These are phyloP conservation scores for Halictus quadricinctus DNA, from an alignment of 2,888 invertebrate species.

Conservation along the genomic window DNA sequence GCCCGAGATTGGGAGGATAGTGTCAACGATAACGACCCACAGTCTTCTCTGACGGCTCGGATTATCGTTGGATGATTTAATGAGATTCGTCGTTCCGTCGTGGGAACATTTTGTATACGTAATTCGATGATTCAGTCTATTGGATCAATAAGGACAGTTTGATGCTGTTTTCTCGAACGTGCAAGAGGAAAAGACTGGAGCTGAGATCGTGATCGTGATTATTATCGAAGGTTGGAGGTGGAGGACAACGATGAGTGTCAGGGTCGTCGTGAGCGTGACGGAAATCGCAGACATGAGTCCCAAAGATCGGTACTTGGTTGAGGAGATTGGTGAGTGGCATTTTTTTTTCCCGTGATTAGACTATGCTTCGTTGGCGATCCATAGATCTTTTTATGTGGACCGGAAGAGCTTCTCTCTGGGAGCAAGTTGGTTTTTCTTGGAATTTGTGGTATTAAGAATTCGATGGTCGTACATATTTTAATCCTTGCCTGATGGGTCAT, in stretches of 20 bases:
- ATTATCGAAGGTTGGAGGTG: background rate
- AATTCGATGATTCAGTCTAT: slow-evolving; percentile 11
- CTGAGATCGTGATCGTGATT: background rate
- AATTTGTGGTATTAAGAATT: background rate
- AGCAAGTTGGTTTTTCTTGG: background rate
- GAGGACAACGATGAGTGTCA: slow-evolving; percentile 71
- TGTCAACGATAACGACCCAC: background rate
- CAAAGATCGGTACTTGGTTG: slow-evolving; percentile 78
- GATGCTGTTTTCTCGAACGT: slow-evolving; percentile 3
- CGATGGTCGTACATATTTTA: background rate
- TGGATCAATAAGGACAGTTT: slow-evolving; percentile 3
- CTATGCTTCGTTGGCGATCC: background rate
- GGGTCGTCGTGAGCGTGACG: slow-evolving; percentile 73
- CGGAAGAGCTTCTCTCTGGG: background rate
- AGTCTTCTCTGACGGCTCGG: background rate
- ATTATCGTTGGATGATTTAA: background rate
- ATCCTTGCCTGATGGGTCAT: too few species aligned
- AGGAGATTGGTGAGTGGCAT: slow-evolving; percentile 74
- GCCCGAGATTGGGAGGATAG: slow-evolving; percentile 6
- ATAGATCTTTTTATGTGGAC: background rate
- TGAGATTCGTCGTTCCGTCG: background rate
- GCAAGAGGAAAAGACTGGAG: slow-evolving; percentile 8
- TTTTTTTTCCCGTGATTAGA: background rate
- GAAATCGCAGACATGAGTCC: slow-evolving; percentile 78
- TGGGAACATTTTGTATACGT: background rate